Evolutionary conservation across 2,888 invertebrate genomes (phyloP), one percentile per base, ranked within the genome.

Genomic region (Patella ulyssiponensis): DNA sequence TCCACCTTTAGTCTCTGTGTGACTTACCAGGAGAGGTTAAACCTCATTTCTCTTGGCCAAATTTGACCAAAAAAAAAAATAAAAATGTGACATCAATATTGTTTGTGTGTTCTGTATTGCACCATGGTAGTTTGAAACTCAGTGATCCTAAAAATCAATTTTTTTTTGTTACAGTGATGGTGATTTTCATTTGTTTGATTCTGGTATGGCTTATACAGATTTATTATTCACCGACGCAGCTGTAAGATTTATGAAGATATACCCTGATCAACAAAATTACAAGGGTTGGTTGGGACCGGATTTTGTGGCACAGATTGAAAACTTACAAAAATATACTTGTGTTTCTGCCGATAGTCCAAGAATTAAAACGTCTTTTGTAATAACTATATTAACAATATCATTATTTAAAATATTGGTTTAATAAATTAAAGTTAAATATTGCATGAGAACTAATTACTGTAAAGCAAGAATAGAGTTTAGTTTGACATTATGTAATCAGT

Each of bases 191-290:
- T 97, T 99, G 97, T 99, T 98, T 92, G 95, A 94, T 83, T 97
- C 98, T 0, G 93, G 94, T 5, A 94, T 95, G 0, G 97, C 96
- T 0, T 96, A 95, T 92, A 95, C 96, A 64, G 98, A 99, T 92
- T 93, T 99, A 27, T 97, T 99, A 84, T 99, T 99, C 93, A 97
- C 97, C 92, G 98, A 99, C 91, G 96, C 98, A 0, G 96, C 98
- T 0, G 96, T 97, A 27, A 96, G 97, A 83, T 93, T 99, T 52
- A 94, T 94, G 85, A 93, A 95, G 0, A 94, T 98, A 51, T 93
- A 94, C 0, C 93, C 94, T 74, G 93, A 94, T 27, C 81, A 84
- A 51, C 90, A 91, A 80, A 86, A 84, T 73, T 91, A 90, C 80
- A 73, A 82, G 52, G 74, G 77, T 5, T 91, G 89, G 80, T 86